Conservation (phyloP, 2,797 vertebrate genomes). For the Phalloptychus januarius region DNA sequence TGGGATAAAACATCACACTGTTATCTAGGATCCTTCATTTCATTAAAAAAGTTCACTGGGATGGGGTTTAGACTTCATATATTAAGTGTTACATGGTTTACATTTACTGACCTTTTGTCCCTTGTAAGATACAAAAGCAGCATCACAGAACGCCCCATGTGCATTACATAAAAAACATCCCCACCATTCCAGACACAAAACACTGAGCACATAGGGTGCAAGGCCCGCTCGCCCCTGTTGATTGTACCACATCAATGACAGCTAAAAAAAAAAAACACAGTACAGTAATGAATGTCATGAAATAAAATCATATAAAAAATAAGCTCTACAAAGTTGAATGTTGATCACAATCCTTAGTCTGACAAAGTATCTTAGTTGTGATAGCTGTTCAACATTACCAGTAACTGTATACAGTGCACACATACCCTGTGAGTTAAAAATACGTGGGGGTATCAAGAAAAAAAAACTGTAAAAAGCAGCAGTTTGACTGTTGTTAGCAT, state of each 20-base stretch:
- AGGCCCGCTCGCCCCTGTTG: constrained; percentile 79
- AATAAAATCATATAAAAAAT: constrained; percentile 74
- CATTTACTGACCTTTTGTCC: constrained; percentile 77
- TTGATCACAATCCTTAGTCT: constrained; percentile 58
- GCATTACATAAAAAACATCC: constrained; percentile 62
- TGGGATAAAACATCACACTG: constrained; percentile 42
- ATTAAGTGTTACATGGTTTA: constrained; percentile 66
- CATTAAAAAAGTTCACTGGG: constrained; percentile 52
- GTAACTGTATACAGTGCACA: constrained; percentile 78
- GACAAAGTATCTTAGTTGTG: constrained; percentile 48
- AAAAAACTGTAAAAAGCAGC: constrained; percentile 68
- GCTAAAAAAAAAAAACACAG: constrained; percentile 47
- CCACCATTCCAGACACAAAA: constrained; percentile 67
- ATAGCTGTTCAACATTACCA: constrained; percentile 70
- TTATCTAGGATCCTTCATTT: constrained; percentile 79
- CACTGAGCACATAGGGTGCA: constrained; percentile 75
- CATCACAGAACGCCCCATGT: constrained; percentile 48
- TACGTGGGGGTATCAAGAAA: constrained; percentile 54
- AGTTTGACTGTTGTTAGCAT: constrained; percentile 58
- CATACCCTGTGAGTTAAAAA: constrained; percentile 74
- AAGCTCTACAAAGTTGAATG: constrained; percentile 67
- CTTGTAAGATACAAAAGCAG: constrained; percentile 72
- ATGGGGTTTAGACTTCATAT: constrained; percentile 72
- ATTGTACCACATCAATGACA: constrained; percentile 64
- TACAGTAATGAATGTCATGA: constrained; percentile 65